Base-by-base conservation (phyloP, 2,113 vertebrate genomes). In the Hypomesus transpacificus region DNA sequence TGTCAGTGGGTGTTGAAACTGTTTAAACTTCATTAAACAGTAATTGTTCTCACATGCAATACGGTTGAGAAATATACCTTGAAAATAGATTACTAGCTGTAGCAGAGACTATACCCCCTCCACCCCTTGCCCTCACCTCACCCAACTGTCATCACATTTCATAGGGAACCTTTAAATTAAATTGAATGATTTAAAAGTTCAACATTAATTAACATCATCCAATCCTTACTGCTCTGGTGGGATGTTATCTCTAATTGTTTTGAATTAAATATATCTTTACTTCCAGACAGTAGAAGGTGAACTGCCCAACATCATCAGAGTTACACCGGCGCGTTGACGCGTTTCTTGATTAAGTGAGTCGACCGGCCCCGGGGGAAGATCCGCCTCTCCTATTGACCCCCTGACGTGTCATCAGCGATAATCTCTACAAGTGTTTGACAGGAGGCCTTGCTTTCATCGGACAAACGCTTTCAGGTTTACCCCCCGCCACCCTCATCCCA, bases 401-500 rank as follows among this genome's bases (percentile, higher is more conserved):
- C 74, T 78, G 76, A 87, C 85, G 80, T 89, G 90, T 89, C 91
- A 90, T 87, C 82, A 80, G 78, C 80, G 80, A 88, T 91, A 87
- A 88, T 82, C 84, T 79, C 76, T 54, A 67, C 61, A 18, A 80
- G 82, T 21, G 54, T 89, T 85, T 84, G 82, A 89, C 81, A 84
- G 71, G 80, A 80, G 66, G 82, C 75, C 80, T 74, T 75, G 73
- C 82, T 88, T 88, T 88, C 83, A 86, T 86, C 57, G 54, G 73
- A 80, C 72, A 74, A 75, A 81, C 70, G 76, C 85, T 76, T 79
- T 69, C 80, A 81, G 87, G 77, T 82, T 77, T 69, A 65, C 82
- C 80, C 71, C 59, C 68, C 70, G 80, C 80, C 84, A 80, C 70
- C 51, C 80, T 76, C 70, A 62, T 81, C 79, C 77, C 78, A 76